Base-by-base conservation (phyloP, 2,113 vertebrate genomes). In the Otolemur garnettii region DNA sequence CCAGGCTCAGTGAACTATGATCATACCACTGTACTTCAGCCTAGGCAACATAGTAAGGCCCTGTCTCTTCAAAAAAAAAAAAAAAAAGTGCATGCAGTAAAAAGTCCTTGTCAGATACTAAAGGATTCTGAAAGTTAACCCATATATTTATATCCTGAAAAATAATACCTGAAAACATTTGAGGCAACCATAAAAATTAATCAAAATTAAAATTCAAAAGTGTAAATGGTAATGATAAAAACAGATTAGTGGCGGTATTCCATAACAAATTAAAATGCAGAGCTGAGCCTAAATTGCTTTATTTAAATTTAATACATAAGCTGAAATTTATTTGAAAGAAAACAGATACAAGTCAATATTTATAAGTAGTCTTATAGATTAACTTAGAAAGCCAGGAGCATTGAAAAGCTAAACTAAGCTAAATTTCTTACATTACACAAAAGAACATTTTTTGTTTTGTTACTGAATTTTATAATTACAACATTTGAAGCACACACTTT, bases 381-480 rank as follows among this genome's bases (percentile, higher is more conserved):
- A 75, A 77, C 53, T 42, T 87, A 24, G 55, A 26, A 94, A 90
- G 17, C 64, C 15, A 4, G 62, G 11, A 87, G 14, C 30, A 8
- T 15, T 78, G 57, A 91, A 89, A 91, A 57, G 4, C 26, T 71
- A 82, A 94, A 62, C 68, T 81, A 94, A 92, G n/a, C 18, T 83
- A 82, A 89, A 94, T 57, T 87, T 79, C 21, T 88, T 42, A 1
- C 59, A 94, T 55, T 88, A 92, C 8, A 74, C n/a, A 81, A 90
- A 75, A 93, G 38, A 84, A 94, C 72, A 38, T 38, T 96, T 82
- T 82, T 96, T 74, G 18, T 59, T 28, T 75, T 90, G 8, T 83
- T 87, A 35, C 87, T 90, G 26, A 91, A 72, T 95, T 95, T 90
- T 84, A 53, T 79, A 89, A 91, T 69, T 90, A 90, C 15, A 86